These are phyloP conservation scores for Drosophila elegans DNA, from an alignment of 1,140 invertebrate genomes.

Conservation along the genomic window DNA sequence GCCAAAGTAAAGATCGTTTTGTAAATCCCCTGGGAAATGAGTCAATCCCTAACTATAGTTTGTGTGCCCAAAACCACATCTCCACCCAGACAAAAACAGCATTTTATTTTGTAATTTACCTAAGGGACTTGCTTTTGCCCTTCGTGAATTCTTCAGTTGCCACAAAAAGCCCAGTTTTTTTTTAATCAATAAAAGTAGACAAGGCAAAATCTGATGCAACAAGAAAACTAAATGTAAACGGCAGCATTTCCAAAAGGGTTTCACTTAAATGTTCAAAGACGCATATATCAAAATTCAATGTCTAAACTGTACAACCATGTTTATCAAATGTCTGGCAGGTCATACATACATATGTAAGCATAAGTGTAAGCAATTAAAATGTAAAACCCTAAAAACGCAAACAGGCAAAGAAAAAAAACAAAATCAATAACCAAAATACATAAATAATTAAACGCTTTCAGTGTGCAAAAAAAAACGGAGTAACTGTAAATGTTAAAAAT, in stretches of 20 bases:
- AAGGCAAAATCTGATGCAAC: slow-evolving; percentile 15
- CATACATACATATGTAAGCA: slow-evolving; percentile 24
- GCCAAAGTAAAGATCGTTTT: slow-evolving; percentile 1
- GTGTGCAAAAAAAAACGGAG: slow-evolving; percentile 35
- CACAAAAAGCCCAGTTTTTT: not conserved
- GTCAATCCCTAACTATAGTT: not conserved
- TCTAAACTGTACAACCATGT: slow-evolving; percentile 38
- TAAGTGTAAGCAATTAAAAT: slow-evolving; percentile 19
- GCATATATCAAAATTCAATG: slow-evolving; percentile 56
- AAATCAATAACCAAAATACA: not conserved
- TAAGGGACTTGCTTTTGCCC: not conserved
- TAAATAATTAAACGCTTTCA: slow-evolving; percentile 40
- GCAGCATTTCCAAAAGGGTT: slow-evolving; percentile 76
- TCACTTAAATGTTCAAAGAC: slow-evolving; percentile 72
- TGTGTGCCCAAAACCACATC: not conserved
- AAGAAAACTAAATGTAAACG: slow-evolving; percentile 55
- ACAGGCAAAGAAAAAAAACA: not conserved
- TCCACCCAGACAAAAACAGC: no score
- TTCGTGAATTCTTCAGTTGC: slow-evolving; percentile 4
- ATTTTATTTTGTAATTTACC: not conserved
- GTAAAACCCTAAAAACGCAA: slow-evolving; percentile 6
- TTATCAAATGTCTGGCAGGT: slow-evolving; percentile 33
- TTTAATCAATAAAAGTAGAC: slow-evolving; percentile 1
- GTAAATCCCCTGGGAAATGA: slow-evolving; percentile 9
- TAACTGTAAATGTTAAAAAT: slow-evolving; percentile 10